Evolutionary conservation across 2,888 invertebrate species (phyloP).

Genomic region (Heliconius charithonia): DNA sequence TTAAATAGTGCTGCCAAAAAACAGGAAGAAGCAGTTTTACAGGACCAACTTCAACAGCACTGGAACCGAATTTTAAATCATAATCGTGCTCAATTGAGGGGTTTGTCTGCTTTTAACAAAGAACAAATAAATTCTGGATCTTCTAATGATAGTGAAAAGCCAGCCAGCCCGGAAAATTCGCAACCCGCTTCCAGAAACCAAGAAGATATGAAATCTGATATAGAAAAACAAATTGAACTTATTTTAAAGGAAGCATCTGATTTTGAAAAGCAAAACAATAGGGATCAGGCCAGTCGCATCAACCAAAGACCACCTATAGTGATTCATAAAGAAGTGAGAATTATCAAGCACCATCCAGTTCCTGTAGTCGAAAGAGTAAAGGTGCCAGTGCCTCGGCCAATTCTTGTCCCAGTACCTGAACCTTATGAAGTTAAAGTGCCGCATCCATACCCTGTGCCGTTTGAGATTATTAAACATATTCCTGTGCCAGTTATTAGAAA

Average conservation of each 20-base stretch:
- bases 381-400: conserved; percentile 53
- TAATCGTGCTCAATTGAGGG: conserved; percentile 47
- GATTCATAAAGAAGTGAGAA: conserved; percentile 55
- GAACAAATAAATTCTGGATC: conserved; percentile 33
- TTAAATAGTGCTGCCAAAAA: conserved; percentile 46
- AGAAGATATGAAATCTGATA: conserved; percentile 48
- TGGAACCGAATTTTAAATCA: conserved; percentile 48
- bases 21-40: conserved; percentile 40
- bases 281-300: conserved; percentile 57
- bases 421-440: conserved; percentile 56
- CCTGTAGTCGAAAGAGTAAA: conserved; percentile 54
- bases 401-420: conserved; percentile 60
- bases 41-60: conserved; percentile 45
- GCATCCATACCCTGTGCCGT: conserved; percentile 57
- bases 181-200: conserved; percentile 57
- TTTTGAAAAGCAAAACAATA: conserved; percentile 45
- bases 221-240: conserved; percentile 56
- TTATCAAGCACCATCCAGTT: conserved; percentile 53
- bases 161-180: conserved; percentile 51
- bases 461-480: conserved; percentile 55
- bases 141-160: conserved; percentile 35
- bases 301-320: conserved; percentile 55
- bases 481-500: conserved; percentile 54
- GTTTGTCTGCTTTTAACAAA: conserved; percentile 32
- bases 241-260: conserved; percentile 25